Percentiles rank a stretch among this genome's conserved stretches.
Evolutionary conservation across 2,113 vertebrate genomes (phyloP).

Genomic region (Sceloporus tristichus): DNA sequence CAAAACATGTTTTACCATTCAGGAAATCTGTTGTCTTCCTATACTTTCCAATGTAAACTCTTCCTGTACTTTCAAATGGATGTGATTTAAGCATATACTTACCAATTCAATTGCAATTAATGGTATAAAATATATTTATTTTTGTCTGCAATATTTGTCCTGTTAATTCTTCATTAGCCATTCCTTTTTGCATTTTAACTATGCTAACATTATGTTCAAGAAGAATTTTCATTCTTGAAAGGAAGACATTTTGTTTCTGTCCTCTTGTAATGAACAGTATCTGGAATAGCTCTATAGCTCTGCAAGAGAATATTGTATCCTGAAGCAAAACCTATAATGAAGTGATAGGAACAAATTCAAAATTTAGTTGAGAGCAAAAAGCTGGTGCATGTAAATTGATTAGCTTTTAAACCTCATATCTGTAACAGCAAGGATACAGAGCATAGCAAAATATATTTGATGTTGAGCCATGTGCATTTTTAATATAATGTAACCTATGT

Average conservation of each 20-base stretch:
- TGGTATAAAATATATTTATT: background rate
- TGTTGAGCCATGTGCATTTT: background rate
- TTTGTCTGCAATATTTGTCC: background rate
- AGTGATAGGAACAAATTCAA: conserved; percentile 8
- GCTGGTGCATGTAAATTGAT: background rate
- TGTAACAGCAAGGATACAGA: background rate
- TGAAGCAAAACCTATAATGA: conserved; percentile 1
- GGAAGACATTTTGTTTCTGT: background rate
- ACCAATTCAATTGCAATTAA: background rate
- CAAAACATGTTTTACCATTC: background rate
- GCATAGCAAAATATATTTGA: background rate
- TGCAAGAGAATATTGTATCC: background rate
- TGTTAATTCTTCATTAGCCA: background rate
- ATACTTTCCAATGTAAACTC: conserved; percentile 1
- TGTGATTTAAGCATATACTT: background rate
- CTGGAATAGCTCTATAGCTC: background rate
- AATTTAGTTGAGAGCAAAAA: background rate
- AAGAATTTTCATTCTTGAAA: background rate
- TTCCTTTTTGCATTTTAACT: background rate
- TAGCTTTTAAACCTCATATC: conserved; percentile 17
- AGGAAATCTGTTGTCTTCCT: background rate
- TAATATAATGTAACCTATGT: background rate
- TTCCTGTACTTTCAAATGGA: background rate
- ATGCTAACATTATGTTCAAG: background rate
- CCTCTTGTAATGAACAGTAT: background rate